These are phyloP conservation scores for Cyanocitta stelleri DNA, from an alignment of 2,113 vertebrate genomes.

Conservation along the genomic window DNA sequence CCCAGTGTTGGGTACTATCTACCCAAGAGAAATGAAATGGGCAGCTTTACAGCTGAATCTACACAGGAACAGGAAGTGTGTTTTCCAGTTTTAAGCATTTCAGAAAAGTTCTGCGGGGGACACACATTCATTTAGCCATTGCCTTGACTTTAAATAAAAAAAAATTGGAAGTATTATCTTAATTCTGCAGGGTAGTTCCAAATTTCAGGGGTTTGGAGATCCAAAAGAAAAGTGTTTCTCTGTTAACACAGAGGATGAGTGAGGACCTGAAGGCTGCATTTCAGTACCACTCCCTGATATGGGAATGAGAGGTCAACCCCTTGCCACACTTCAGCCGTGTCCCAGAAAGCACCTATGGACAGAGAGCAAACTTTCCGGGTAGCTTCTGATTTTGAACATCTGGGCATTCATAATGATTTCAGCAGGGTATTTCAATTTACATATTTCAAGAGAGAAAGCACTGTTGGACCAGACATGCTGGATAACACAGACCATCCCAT, in stretches of 20 bases:
- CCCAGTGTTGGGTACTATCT: not conserved
- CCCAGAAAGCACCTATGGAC: not conserved
- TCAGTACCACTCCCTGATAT: not conserved
- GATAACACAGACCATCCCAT: not conserved
- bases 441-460: not conserved
- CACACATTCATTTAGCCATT: not conserved
- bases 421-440: not conserved
- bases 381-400: not conserved
- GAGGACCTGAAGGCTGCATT: not conserved
- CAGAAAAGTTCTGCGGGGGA: not conserved
- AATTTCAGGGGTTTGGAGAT: constrained; percentile 71
- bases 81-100: not conserved
- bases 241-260: not conserved
- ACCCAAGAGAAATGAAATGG: not conserved
- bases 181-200: not conserved
- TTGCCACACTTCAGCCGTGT: not conserved
- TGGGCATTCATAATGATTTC: not conserved
- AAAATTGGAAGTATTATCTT: not conserved
- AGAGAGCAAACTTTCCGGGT: not conserved
- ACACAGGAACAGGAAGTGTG: not conserved
- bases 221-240: not conserved
- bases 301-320: not conserved
- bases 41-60: not conserved
- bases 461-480: fast-evolving
- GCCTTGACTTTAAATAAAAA: not conserved